phyloP scores from a whole-genome alignment of 64 coral and sea anemone genomes.

The Cladopsammia gracilis region DNA sequence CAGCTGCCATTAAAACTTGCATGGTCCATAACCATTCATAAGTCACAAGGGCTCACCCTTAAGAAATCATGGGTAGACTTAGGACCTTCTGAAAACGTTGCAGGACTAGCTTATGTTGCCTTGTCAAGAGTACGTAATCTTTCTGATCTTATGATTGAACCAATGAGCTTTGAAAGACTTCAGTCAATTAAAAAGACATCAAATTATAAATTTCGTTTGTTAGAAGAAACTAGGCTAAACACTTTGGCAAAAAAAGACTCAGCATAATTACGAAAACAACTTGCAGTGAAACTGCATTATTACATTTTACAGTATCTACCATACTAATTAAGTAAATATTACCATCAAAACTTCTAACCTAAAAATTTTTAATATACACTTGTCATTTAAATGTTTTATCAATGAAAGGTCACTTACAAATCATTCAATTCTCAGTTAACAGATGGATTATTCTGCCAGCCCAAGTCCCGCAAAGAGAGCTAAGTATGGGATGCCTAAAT shows the following conservation, averaged over 20 bases:
- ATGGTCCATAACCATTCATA: constrained; percentile 45
- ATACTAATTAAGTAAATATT: constrained; percentile 71
- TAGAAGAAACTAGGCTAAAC: constrained; percentile 43
- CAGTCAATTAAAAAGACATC: background rate
- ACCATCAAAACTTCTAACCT: constrained; percentile 72
- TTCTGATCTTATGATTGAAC: background rate
- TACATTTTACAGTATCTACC: constrained; percentile 68
- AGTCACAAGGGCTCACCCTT: constrained; percentile 46
- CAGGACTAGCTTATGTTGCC: constrained; percentile 17
- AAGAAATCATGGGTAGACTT: constrained; percentile 2
- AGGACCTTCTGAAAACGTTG: constrained; percentile 4
- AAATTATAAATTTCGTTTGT: constrained; percentile 9
- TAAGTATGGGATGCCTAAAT: constrained; percentile 8
- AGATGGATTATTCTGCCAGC: constrained; percentile 40
- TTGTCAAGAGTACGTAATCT: constrained; percentile 14
- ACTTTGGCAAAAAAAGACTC: constrained; percentile 59
- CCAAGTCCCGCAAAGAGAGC: constrained; percentile 31
- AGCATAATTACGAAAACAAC: constrained; percentile 54
- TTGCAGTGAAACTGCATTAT: constrained; percentile 63
- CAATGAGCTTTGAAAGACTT: constrained; percentile 1
- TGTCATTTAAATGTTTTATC: constrained; percentile 44
- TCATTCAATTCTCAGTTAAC: constrained; percentile 55
- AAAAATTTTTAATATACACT: constrained; percentile 51
- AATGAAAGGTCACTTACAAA: constrained; percentile 46
- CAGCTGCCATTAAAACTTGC: constrained; percentile 53